These are phyloP conservation scores for Keiferia lycopersicella DNA, from an alignment of 2,888 invertebrate genomes.

Conservation along the genomic window DNA sequence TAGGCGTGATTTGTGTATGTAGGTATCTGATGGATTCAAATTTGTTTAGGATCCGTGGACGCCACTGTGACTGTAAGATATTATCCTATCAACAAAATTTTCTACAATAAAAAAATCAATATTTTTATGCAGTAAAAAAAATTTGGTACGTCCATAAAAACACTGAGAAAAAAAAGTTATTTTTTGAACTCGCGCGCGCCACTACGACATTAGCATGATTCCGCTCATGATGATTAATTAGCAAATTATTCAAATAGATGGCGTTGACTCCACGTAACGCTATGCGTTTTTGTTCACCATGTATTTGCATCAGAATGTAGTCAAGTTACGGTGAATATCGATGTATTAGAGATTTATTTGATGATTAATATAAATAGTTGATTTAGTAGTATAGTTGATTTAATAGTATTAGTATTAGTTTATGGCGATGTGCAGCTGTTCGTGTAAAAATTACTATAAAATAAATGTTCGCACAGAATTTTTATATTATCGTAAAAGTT, in stretches of 20 bases:
- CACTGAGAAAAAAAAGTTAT: slow-evolving; percentile 35
- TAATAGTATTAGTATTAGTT: background rate
- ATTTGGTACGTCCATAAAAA: background rate
- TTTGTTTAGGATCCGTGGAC: background rate
- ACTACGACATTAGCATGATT: slow-evolving; percentile 52
- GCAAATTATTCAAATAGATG: slow-evolving; percentile 62
- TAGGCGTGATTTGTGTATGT: too few species aligned
- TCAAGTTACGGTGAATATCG: slow-evolving; percentile 20
- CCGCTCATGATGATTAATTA: slow-evolving; percentile 60
- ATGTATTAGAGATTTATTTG: slow-evolving; percentile 14
- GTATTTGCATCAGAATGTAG: slow-evolving; percentile 64
- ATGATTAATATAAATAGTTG: slow-evolving; percentile 22
- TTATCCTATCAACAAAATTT: too few species aligned
- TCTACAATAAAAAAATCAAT: too few species aligned
- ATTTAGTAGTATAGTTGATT: background rate
- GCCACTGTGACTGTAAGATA: too few species aligned
- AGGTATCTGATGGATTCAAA: too few species aligned
- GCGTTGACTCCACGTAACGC: slow-evolving; percentile 45
- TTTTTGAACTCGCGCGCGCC: slow-evolving; percentile 38
- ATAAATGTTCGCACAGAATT: background rate
- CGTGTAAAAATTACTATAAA: background rate
- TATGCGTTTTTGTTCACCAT: slow-evolving; percentile 53
- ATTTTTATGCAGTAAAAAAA: too few species aligned
- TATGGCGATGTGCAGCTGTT: slow-evolving; percentile 15
- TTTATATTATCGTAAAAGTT: background rate